A percentile compares a stretch with the other conserved stretches of the same genome.
phyloP scores from a whole-genome alignment of 2,888 invertebrate genomes.

The Craniophora ligustri region DNA sequence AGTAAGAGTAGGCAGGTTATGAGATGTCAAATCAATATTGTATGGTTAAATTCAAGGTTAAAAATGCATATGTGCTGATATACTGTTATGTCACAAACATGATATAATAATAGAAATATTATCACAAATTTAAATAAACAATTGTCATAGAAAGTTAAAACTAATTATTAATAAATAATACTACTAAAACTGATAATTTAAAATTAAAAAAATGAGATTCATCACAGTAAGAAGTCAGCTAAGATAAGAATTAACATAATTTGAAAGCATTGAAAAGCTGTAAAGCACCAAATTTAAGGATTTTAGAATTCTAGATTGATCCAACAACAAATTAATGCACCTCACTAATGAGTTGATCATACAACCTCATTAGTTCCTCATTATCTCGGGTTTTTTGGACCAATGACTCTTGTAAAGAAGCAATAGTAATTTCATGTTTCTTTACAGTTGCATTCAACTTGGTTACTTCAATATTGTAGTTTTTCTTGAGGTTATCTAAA shows the following conservation, averaged over 20 bases:
- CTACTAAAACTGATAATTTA: conserved; percentile 54
- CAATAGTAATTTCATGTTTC: conserved; percentile 95
- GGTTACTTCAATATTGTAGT: conserved; percentile 93
- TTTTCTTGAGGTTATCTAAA: conserved; percentile 91
- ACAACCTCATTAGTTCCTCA: conserved; percentile 95
- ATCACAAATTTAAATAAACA: conserved; percentile 39
- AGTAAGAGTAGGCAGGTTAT: conserved; percentile 1
- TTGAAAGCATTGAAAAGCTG: conserved; percentile 20
- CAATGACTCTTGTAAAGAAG: conserved; percentile 94
- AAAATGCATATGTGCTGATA: conserved; percentile 28
- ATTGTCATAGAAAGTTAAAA: conserved; percentile 48
- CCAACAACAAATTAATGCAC: conserved; percentile 64
- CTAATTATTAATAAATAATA: conserved; percentile 52
- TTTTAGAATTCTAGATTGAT: conserved; percentile 6
- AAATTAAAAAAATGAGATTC: conserved; percentile 61
- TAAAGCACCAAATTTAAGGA: conserved; percentile 45
- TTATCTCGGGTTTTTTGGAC: conserved; percentile 96
- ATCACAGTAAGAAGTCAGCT: conserved; percentile 62
- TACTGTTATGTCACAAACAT: conserved; percentile 36
- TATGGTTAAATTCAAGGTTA: conserved; percentile 1
- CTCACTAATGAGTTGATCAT: conserved; percentile 95
- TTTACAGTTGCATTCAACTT: conserved; percentile 95
- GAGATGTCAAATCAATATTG: conserved; percentile 19
- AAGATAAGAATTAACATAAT: conserved; percentile 30
- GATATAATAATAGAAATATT: conserved; percentile 28